Percentiles rank a stretch among this genome's conserved stretches.
These are phyloP conservation scores for Marronus borbonicus DNA, from an alignment of 2,888 invertebrate species.

Conservation along the genomic window DNA sequence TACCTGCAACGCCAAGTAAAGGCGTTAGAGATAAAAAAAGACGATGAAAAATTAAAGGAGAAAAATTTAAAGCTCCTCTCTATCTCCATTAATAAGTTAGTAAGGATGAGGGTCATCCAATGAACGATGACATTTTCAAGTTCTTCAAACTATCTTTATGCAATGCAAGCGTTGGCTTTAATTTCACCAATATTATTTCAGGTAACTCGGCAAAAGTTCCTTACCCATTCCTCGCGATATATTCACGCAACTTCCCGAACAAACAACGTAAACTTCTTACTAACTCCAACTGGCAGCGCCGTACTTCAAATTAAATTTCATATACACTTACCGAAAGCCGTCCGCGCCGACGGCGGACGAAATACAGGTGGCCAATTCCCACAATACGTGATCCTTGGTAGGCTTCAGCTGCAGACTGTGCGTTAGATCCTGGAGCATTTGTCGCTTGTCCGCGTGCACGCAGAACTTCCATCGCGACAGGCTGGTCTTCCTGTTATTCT, in stretches of 20 bases:
- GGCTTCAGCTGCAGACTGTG: constrained; percentile 75
- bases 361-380: constrained; percentile 79
- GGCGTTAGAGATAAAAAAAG: too few species aligned
- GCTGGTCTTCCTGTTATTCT: constrained; percentile 70
- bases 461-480: constrained; percentile 75
- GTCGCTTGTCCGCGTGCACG: constrained; percentile 77
- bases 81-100: too few species aligned
- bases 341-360: constrained; percentile 79
- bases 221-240: background rate
- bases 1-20: too few species aligned
- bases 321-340: constrained; percentile 70
- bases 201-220: background rate
- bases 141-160: too few species aligned
- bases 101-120: too few species aligned
- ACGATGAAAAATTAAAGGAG: too few species aligned
- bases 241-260: constrained; percentile 1
- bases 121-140: too few species aligned
- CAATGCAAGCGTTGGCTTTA: too few species aligned
- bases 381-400: constrained; percentile 77
- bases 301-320: constrained; percentile 74
- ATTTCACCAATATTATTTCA: too few species aligned
- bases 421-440: constrained; percentile 77
- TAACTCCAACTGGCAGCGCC: too few species aligned
- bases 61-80: too few species aligned
- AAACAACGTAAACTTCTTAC: background rate